A percentile compares a stretch with the other conserved stretches of the same genome.
Conservation (phyloP, 2,113 vertebrate genomes). For the Salvelinus fontinalis region DNA sequence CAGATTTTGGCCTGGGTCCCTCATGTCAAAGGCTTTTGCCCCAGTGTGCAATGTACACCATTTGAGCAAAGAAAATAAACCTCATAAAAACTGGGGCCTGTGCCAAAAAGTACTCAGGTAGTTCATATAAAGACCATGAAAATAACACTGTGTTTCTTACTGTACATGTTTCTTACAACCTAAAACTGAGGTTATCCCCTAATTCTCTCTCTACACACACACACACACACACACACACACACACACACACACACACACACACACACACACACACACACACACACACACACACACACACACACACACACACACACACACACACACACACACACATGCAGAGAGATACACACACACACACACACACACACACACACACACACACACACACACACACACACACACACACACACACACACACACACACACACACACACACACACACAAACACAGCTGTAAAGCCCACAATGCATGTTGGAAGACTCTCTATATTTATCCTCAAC, state of each 20-base stretch:
- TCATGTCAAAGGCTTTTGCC: conserved; percentile 41
- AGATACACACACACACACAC: too few species aligned
- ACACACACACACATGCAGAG: conserved; percentile 1
- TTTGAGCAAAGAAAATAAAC: conserved; percentile 62
- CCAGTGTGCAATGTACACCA: conserved; percentile 42
- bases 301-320: too few species aligned
- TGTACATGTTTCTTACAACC: conserved; percentile 47
- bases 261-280: too few species aligned
- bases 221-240: too few species aligned
- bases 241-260: too few species aligned
- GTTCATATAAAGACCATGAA: conserved; percentile 65
- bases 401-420: too few species aligned
- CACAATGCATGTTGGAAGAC: neutral
- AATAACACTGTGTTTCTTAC: conserved; percentile 56
- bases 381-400: too few species aligned
- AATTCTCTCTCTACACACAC: too few species aligned
- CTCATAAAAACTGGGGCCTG: conserved; percentile 45
- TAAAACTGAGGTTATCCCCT: conserved; percentile 32
- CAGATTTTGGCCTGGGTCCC: conserved; percentile 40
- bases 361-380: too few species aligned
- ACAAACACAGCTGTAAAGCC: neutral
- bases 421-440: neutral
- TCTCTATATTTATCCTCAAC: conserved; percentile 15
- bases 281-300: too few species aligned
- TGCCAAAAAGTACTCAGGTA: conserved; percentile 62